These are phyloP conservation scores for Globodera ellingtonae DNA, from an alignment of 1,140 invertebrate genomes.

Conservation along the genomic window DNA sequence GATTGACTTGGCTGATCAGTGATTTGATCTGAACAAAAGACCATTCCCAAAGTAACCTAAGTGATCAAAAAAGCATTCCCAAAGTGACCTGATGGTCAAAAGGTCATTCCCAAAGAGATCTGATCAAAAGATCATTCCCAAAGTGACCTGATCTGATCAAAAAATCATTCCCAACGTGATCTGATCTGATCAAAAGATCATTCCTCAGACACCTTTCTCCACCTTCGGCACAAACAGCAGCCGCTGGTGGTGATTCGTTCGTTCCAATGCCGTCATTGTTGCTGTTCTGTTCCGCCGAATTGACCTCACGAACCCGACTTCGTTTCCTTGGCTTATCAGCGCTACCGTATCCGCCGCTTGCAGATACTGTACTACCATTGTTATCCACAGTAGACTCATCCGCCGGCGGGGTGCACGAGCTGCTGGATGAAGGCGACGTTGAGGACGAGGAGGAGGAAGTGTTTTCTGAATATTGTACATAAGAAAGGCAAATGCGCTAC, in stretches of 20 bases:
- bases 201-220: not conserved
- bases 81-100: no score
- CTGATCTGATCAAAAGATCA: not conserved
- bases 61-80: no score
- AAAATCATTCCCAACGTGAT: no score
- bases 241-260: not conserved
- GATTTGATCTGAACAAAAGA: no score
- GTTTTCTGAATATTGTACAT: not conserved
- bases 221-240: not conserved
- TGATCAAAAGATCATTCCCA: no score
- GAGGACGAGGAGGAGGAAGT: not conserved
- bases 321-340: not conserved
- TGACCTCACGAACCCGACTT: not conserved
- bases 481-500: not conserved
- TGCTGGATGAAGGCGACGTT: not conserved
- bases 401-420: not conserved
- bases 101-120: no score
- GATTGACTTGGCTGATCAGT: no score
- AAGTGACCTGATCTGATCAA: no score
- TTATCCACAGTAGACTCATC: not conserved
- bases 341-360: not conserved
- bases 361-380: not conserved
- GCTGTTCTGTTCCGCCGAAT: not conserved
- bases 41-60: no score
- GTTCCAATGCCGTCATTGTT: not conserved